Conservation (phyloP, 2,888 invertebrate genomes). For the Tetragnatha montana region DNA sequence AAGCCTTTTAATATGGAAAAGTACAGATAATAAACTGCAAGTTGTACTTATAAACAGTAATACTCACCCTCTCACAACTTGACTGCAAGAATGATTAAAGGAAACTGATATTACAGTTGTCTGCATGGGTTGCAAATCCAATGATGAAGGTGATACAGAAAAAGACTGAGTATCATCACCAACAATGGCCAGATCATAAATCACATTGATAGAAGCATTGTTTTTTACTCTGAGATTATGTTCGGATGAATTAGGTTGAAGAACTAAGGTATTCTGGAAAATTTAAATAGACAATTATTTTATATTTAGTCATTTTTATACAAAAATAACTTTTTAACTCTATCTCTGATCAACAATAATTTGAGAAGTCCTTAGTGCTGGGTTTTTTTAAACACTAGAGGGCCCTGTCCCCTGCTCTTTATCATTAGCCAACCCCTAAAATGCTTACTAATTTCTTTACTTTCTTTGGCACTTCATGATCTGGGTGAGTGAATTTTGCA, state of each 20-base stretch:
- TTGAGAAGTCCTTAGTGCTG: no score
- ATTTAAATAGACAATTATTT: neutral
- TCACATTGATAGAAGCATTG: slow-evolving; percentile 25
- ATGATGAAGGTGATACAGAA: slow-evolving; percentile 29
- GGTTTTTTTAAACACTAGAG: neutral
- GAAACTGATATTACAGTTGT: slow-evolving; percentile 21
- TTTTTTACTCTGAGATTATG: slow-evolving; percentile 41
- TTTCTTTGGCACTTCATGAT: no score
- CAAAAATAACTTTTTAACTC: no score
- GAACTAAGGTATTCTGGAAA: slow-evolving; percentile 31
- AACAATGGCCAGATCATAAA: slow-evolving; percentile 53
- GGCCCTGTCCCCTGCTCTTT: no score
- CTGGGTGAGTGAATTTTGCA: no score
- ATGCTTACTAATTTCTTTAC: no score
- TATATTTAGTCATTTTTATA: no score
- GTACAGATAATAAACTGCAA: no score
- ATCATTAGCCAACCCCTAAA: no score
- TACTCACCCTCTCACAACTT: slow-evolving; percentile 36
- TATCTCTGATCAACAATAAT: no score
- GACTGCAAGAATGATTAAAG: slow-evolving; percentile 18
- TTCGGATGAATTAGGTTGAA: neutral
- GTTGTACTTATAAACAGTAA: no score
- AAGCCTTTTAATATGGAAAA: no score
- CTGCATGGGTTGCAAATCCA: slow-evolving; percentile 46
- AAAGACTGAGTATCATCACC: slow-evolving; percentile 44